Evolutionary conservation across 2,113 vertebrate genomes (phyloP), one percentile per base, ranked within the genome.

Genomic region (Ardeotis arabs): DNA sequence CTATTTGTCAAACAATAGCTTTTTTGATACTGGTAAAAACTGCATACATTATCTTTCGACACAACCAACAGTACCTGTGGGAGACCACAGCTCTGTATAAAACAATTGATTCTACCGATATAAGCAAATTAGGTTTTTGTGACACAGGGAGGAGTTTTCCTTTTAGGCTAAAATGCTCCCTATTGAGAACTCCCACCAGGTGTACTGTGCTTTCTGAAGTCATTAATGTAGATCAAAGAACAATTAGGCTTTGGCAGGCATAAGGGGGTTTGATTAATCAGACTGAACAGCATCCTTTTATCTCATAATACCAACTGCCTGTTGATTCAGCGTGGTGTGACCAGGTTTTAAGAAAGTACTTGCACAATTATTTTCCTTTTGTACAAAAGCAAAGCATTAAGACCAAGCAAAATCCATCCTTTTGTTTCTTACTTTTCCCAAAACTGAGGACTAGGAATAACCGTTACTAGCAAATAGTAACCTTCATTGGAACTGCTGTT

Each of bases 201-300:
- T 96, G 92, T 93, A 67, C 79, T 35, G 5, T 84, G 89, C 90
- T 96, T 96, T 95, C 95, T 90, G 81, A 97, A 97, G 91, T 87
- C 95, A 96, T 97, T 97, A 97, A 96, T 77, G 94, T 68, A 95
- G 94, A 95, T 96, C 96, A 96, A 95, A 95, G 94, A 95, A 96
- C 96, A 97, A 97, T 97, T 96, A 96, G 81, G 78, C 95, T 94
- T 94, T 95, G 92, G 95, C 96, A 96, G 94, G 96, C 73, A 20
- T 90, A 90, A 93, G 73, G 84, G 84, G 82, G 92, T 73, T 93
- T 96, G 95, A 96, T 96, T 96, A 96, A 97, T 96, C 93, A 91
- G 86, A 70, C 78, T 84, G 92, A 97, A 84, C 92, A 93, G 86
- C 77, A 73, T 96, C 79, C 87, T 95, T 86, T 93, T 93, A 92